Evolutionary conservation across 2,113 vertebrate species (phyloP), one percentile per base, ranked within the genome.

Genomic region (Chaenogobius annularis): DNA sequence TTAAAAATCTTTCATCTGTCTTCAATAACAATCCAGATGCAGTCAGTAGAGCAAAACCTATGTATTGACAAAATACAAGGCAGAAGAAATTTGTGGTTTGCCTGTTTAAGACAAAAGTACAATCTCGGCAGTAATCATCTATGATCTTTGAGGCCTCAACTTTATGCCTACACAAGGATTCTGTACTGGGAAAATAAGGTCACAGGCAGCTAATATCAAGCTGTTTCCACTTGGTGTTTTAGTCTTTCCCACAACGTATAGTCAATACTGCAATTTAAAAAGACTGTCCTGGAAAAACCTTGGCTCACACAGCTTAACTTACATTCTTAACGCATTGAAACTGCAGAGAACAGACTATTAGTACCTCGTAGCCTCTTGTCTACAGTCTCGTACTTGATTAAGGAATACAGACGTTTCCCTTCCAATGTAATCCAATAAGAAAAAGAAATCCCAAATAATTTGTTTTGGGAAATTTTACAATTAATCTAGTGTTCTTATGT

Each of bases 1-100:
- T 86, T 83, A 80, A 31, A 88, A 75, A 72, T 59, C 68, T 84
- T 85, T 93, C 83, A 90, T 89, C 77, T 79, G 78, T 77, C 61
- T 85, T 80, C 70, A 78, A 66, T 80, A 88, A 75, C 70, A 78
- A 83, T 72, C 80, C 84, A 87, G 81, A 85, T 85, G 83, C 59
- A 75, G 66, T 54, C 31, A 70, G 56, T 50, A 23, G 66, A 68
- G 58, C 40, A 46, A 67, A 43, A 12, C 37, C 55, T 40, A 58
- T 31, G 46, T 82, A 72, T 20, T 80, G 72, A 63, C 19, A 46
- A 68, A 10, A 54, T 77, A 40, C 46, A 31, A 22, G 13, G 37
- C 47, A 23, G 74, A 46, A 37, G 35, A 61, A 19, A 23, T 62
- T 31, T 31, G 72, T 20, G 26, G 43, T 66, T 31, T 66, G 23